Base-by-base conservation (phyloP, 2,797 vertebrate species). In the Varecia variegata region DNA sequence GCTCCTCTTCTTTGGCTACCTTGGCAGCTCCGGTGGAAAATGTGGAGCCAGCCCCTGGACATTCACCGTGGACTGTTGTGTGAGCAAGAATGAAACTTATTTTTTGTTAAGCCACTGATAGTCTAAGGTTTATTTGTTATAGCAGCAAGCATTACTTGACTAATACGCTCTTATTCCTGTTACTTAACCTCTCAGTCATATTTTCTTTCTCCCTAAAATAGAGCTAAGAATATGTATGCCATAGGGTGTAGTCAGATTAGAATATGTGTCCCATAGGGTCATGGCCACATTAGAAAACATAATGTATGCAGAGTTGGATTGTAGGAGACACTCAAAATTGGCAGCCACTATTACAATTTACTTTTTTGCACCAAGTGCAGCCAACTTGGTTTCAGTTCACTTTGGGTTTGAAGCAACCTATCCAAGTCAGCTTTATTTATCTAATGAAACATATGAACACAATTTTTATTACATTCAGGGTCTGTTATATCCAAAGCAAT, bases 351-450 rank as follows among this genome's bases (percentile, higher is more conserved):
- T 2, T 7, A n/a, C 80, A 21, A 21, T 25, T 92, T 89, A 65
- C 45, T 90, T 79, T 87, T 73, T 65, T 92, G 80, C 35, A 67
- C 91, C 83, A 82, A 97, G 93, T 58, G 17, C 73, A 93, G 91
- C 4, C 50, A 97, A 96, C 73, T 97, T 97, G 95, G 92, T 97
- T 97, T 97, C 47, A 83, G 92, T 96, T 97, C 88, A 88, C 43
- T 58, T 92, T 89, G 96, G 76, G 38, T 97, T 97, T 98, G 88
- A 74, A 95, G 96, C 23, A 92, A 38, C 3, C 87, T 96, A 80
- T 97, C 76, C 93, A 96, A 97, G 97, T 97, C 95, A 97, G 45
- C 50, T 90, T 97, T 97, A 94, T 97, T 97, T 97, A 88, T 93
- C 93, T 96, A 92, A 73, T 94, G 88, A 98, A 97, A 94, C 97